phyloP scores from a whole-genome alignment of 2,888 invertebrate genomes.

The Aphidius colemani region DNA sequence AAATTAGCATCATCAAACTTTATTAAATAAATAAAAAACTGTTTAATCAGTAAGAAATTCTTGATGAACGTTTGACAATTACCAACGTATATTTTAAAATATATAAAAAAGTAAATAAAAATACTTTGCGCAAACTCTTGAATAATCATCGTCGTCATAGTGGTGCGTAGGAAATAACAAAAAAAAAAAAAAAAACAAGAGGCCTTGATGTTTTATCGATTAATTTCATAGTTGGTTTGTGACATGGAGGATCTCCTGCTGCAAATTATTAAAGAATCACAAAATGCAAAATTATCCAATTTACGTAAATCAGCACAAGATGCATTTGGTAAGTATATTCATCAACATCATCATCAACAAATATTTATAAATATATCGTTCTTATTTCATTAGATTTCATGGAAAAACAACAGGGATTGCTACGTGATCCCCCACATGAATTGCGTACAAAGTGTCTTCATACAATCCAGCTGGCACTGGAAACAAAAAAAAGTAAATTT shows the following conservation, averaged over 20 bases:
- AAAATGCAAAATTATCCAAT: constrained; percentile 75
- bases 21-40: no score
- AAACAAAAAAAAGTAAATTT: constrained; percentile 84
- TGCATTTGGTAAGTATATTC: constrained; percentile 73
- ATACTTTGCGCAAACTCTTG: constrained; percentile 23
- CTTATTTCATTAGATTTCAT: constrained; percentile 71
- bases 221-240: constrained; percentile 46
- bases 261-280: constrained; percentile 84
- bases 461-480: constrained; percentile 84
- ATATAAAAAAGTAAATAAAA: not conserved
- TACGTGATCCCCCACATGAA: constrained; percentile 81
- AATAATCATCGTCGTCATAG: not conserved
- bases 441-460: constrained; percentile 82
- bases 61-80: no score
- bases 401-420: constrained; percentile 77
- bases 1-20: no score
- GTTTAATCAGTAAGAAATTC: no score
- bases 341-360: not conserved
- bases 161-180: constrained; percentile 26
- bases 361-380: not conserved
- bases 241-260: constrained; percentile 86
- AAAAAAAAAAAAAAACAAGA: constrained; percentile 18
- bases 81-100: not conserved
- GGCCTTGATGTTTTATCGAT: constrained; percentile 47
- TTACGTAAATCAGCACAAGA: constrained; percentile 84